Evolutionary conservation across 2,113 vertebrate species (phyloP).

Genomic region (Python bivittatus): DNA sequence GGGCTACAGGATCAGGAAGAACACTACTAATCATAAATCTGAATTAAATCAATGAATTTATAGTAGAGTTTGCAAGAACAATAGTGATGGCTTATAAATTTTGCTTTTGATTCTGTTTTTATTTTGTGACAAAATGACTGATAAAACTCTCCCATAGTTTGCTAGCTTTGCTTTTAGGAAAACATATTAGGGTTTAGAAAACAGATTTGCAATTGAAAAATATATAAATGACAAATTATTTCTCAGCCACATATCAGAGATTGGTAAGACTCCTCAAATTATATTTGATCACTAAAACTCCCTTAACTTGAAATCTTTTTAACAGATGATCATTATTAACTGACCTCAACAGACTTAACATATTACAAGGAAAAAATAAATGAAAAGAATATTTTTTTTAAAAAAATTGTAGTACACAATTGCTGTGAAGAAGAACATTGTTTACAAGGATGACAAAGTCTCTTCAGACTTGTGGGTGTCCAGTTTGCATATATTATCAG

Average conservation of each 20-base stretch:
- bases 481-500: not conserved
- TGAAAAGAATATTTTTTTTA: too few relatives aligned
- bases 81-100: too few relatives aligned
- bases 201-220: not conserved
- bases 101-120: too few relatives aligned
- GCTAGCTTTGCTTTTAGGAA: not conserved
- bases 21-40: not conserved
- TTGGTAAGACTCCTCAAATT: not conserved
- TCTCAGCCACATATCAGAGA: not conserved
- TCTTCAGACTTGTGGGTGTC: not conserved
- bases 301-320: not conserved
- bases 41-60: not conserved
- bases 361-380: not conserved
- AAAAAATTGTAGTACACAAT: not conserved
- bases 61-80: too few relatives aligned
- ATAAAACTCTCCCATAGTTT: too few relatives aligned
- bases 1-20: too few relatives aligned
- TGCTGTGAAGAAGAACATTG: not conserved
- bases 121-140: too few relatives aligned
- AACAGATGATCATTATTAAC: not conserved
- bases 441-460: not conserved
- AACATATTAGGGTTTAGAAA: not conserved
- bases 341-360: slow-evolving; percentile 2
- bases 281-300: not conserved
- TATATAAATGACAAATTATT: not conserved